A percentile compares a stretch with the other conserved stretches of the same genome.
phyloP scores from a whole-genome alignment of 2,888 invertebrate genomes.

The Amorpha juglandis region DNA sequence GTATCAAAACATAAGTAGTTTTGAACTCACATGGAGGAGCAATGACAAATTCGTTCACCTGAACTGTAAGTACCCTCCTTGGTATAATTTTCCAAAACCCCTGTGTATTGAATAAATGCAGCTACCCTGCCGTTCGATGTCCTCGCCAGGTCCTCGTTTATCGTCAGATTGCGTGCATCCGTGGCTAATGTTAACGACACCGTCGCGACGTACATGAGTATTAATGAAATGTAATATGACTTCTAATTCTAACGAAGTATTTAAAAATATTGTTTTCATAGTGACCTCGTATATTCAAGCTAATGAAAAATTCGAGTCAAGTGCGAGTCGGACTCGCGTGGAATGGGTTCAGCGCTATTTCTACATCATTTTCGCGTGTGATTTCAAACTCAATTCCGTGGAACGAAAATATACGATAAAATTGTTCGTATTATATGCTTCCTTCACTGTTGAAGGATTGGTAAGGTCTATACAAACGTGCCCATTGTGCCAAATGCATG shows the following conservation, averaged over 20 bases:
- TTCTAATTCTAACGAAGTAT: not conserved
- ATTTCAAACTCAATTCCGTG: too few species aligned
- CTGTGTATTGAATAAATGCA: not conserved
- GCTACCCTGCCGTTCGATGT: not conserved
- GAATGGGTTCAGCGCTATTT: too few species aligned
- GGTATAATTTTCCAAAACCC: not conserved
- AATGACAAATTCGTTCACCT: not conserved
- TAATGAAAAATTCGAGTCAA: too few species aligned
- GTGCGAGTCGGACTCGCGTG: too few species aligned
- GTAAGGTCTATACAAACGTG: too few species aligned
- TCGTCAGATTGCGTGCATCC: constrained; percentile 11
- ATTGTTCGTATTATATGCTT: too few species aligned
- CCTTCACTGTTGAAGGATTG: too few species aligned
- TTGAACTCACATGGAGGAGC: not conserved
- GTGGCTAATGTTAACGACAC: not conserved
- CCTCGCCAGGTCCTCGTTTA: not conserved
- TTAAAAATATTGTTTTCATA: too few species aligned
- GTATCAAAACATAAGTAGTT: too few species aligned
- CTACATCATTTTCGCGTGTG: too few species aligned
- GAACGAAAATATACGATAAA: too few species aligned
- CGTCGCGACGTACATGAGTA: not conserved
- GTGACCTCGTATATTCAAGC: not conserved
- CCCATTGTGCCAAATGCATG: too few species aligned
- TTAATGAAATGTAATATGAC: not conserved
- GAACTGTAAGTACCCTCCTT: not conserved